Conservation (phyloP, 2,113 vertebrate species). For the Oceanites oceanicus region DNA sequence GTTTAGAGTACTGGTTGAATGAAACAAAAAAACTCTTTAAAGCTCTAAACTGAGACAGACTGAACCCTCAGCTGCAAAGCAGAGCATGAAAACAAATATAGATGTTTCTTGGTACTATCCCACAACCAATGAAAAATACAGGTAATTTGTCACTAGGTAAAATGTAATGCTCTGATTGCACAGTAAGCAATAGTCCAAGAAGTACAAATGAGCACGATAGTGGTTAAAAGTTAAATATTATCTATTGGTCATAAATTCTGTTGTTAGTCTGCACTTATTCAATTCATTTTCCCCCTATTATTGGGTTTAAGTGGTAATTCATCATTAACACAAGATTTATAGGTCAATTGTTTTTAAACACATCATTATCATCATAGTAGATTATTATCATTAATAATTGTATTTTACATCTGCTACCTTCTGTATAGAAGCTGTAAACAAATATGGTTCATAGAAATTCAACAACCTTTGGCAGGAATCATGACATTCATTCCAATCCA, state of each 20-base stretch:
- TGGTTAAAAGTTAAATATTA: background rate
- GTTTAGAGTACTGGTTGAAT: background rate
- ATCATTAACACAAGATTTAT: slow-evolving; percentile 3
- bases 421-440: background rate
- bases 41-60: background rate
- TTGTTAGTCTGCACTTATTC: background rate
- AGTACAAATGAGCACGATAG: background rate
- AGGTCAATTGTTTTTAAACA: background rate
- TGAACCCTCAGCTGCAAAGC: background rate
- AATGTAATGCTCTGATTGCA: background rate
- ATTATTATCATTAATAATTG: background rate
- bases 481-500: background rate
- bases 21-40: background rate
- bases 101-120: background rate
- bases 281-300: background rate
- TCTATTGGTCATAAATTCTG: background rate
- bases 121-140: background rate
- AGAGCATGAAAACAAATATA: background rate
- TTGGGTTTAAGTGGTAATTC: background rate
- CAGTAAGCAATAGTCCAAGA: background rate
- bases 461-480: background rate
- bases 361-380: background rate
- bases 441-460: background rate
- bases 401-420: background rate
- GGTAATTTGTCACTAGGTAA: background rate